Evolutionary conservation across 2,113 vertebrate species (phyloP), one percentile per base, ranked within the genome.

Genomic region (Morone chrysops): DNA sequence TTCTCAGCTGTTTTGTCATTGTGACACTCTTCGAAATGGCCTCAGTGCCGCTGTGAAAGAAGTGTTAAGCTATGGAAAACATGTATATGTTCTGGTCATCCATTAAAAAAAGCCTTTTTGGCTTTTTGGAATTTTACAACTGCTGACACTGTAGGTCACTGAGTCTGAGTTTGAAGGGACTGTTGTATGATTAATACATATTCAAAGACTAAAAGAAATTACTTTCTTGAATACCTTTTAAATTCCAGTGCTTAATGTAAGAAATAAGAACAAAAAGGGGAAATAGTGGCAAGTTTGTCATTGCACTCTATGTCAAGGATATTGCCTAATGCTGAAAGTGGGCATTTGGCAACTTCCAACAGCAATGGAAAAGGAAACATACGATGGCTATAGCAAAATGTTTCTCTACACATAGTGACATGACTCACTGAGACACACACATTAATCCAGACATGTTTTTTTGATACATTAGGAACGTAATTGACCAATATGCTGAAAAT

Each of bases 281-380:
- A 93, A 91, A 84, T 20, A 22, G 54, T 25, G 67, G 50, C 3
- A 11, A 40, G 75, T 80, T 60, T 80, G 78, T 85, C 68, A 84
- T 75, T 54, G 66, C 47, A 17, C 63, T 57, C 5, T n/a, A 6
- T 85, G 70, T 74, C 22, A 45, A 89, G 90, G 91, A 91, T 91
- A 54, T 94, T 94, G 90, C 90, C 56, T 88, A 93, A 93, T 91
- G 82, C 78, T 89, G 83, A 78, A 70, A 67, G 86, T 79, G 78
- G 81, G 70, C 1, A 63, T 94, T 90, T 84, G 78, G 89, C 81
- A 91, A 90, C 84, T 82, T 57, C 41, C 57, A 50, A 82, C 87
- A 84, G 70, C 83, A 89, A 89, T 65, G 20, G 82, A 78, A 89
- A 89, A 92, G 86, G 91, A 92, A 88, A 84, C 87, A 86, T 86